Base-by-base conservation (phyloP, 1,140 invertebrate genomes). In the Mesaphorura yosii region DNA sequence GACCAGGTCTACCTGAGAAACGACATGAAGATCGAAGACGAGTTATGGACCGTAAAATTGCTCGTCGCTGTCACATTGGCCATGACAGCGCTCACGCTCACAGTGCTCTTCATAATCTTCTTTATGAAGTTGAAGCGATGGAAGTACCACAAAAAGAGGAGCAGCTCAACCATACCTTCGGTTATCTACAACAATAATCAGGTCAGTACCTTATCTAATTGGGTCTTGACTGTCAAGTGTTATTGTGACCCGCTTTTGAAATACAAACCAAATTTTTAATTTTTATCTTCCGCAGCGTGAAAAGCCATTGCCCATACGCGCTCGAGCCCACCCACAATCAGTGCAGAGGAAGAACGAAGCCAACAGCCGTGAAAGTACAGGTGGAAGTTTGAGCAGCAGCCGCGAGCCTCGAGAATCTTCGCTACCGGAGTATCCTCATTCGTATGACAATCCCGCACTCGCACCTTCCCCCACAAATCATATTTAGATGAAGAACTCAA, bases 401-500 rank as follows among this genome's bases (percentile, higher is more conserved):
- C 12, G 51, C 7, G 57, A 58, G 31, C 57, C 57, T 2, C 51
- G 47, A 7, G 57, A 58, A 31, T 54, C 51, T 10, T 51, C 48
- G 2, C 40, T 58, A 23, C 57, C 57, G 4, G 51, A 54, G 12
- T 58, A 58, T 38, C n/a, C 19, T n/a, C n/a, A n/a, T 12, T 27
- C 29, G 14, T 58, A 58, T 41, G 57, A 58, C 52, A 58, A 58
- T 54, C 56, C 51, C 4, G 49, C 51, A 4, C 29, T 58, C 19
- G 12, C 51, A 2, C 47, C 25, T 10, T 58, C 52, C 7, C 52
- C 52, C 7, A 46, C 44, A 4, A 15, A 26, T 19, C 44, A 46
- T 46, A 27, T 46, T 28, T 46, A 46, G n/a, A n/a, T n/a, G n/a
- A n/a, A n/a, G n/a, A n/a, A n/a, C n/a, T n/a, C n/a, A n/a, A n/a